These are phyloP conservation scores for Venusia cambrica DNA, from an alignment of 2,888 invertebrate genomes.

Conservation along the genomic window DNA sequence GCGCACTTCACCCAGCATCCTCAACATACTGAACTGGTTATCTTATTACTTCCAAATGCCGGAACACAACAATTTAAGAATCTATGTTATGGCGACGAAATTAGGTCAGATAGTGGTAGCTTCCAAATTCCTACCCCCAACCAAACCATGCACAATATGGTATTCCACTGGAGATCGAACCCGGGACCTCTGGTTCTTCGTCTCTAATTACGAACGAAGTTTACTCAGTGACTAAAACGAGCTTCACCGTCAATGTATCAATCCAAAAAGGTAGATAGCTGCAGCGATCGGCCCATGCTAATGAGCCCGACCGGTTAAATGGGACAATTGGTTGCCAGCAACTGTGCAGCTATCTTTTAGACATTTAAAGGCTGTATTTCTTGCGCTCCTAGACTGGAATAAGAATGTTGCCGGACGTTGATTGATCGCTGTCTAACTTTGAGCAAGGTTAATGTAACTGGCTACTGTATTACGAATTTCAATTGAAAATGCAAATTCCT, in stretches of 20 bases:
- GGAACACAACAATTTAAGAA: too few species aligned
- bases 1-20: too few species aligned
- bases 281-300: conserved; percentile 64
- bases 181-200: too few species aligned
- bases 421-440: conserved; percentile 51
- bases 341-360: conserved; percentile 61
- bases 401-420: conserved; percentile 56
- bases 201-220: conserved; percentile 57
- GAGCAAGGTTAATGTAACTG: conserved; percentile 41
- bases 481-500: conserved; percentile 48
- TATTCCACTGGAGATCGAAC: too few species aligned
- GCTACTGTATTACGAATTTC: conserved; percentile 44
- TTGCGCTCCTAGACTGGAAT: conserved; percentile 47
- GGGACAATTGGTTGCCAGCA: conserved; percentile 65
- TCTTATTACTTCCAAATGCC: too few species aligned
- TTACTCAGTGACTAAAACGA: conserved; percentile 49
- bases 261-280: conserved; percentile 58
- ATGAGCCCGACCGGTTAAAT: conserved; percentile 66
- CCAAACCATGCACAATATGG: too few species aligned
- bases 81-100: too few species aligned
- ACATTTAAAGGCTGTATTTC: conserved; percentile 63
- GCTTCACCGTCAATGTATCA: conserved; percentile 71
- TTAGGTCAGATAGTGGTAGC: too few species aligned
- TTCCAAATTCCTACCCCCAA: too few species aligned
- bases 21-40: too few species aligned